Evolutionary conservation across 2,113 vertebrate genomes (phyloP).

Genomic region (Gallinago undulata): DNA sequence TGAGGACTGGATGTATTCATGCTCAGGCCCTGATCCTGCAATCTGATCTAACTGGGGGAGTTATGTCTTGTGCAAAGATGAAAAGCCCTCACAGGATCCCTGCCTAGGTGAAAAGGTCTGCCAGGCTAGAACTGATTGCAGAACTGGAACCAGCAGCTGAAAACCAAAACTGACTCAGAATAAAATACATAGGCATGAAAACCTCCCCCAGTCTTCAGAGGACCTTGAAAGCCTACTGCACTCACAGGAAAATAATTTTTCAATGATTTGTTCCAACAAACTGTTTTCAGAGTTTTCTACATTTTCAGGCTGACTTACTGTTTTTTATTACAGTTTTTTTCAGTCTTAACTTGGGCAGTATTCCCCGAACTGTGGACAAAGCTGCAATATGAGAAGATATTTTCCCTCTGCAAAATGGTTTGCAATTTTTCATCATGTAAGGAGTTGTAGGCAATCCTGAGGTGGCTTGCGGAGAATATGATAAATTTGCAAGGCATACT

Average conservation of each 20-base stretch:
- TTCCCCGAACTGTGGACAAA: conserved; percentile 36
- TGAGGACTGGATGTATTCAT: background rate
- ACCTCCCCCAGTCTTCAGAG: background rate
- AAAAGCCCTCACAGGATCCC: conserved; percentile 38
- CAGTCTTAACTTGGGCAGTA: conserved; percentile 25
- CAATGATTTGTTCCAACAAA: conserved; percentile 27
- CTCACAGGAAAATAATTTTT: conserved; percentile 39
- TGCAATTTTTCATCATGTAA: conserved; percentile 34
- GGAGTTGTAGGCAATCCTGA: conserved; percentile 14
- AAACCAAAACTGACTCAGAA: background rate
- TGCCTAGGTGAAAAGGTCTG: conserved; percentile 31
- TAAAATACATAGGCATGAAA: background rate
- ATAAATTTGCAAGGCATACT: conserved; percentile 59
- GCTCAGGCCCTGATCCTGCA: conserved; percentile 38
- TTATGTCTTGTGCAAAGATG: background rate
- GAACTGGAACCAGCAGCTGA: background rate
- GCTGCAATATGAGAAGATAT: conserved; percentile 56
- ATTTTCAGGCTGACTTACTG: background rate
- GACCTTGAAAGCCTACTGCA: background rate
- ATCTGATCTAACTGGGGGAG: conserved; percentile 18
- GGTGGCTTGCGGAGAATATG: conserved; percentile 26
- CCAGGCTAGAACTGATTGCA: conserved; percentile 2
- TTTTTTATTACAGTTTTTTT: background rate
- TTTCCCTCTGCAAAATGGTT: conserved; percentile 50
- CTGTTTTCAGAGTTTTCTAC: background rate